Evolutionary conservation across 2,888 invertebrate species (phyloP).

Genomic region (Drosophila aldrichi): DNA sequence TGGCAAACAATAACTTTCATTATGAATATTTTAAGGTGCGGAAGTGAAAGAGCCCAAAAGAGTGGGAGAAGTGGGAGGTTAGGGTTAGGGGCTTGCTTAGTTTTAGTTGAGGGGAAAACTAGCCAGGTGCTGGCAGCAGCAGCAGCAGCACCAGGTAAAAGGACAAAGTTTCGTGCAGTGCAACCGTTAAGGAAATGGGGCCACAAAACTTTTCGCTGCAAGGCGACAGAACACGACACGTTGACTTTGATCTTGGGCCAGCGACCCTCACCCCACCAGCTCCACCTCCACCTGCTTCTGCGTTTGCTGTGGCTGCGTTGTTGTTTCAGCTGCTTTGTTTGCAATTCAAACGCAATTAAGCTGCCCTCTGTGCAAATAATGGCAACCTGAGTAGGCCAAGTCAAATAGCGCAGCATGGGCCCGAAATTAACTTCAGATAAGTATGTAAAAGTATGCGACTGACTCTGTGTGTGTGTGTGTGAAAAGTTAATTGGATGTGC

Average conservation of each 20-base stretch:
- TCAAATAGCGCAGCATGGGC: constrained; percentile 48
- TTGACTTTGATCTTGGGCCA: constrained; percentile 75
- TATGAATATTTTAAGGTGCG: constrained; percentile 71
- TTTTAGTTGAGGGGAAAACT: constrained; percentile 2
- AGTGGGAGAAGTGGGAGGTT: neutral
- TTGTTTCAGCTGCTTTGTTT: constrained; percentile 54
- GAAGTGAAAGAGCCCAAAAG: constrained; percentile 40
- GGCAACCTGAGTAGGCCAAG: constrained; percentile 37
- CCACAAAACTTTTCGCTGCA: constrained; percentile 63
- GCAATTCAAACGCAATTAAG: constrained; percentile 69
- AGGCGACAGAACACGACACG: constrained; percentile 63
- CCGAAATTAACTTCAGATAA: constrained; percentile 49
- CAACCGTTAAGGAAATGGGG: constrained; percentile 56
- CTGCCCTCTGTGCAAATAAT: constrained; percentile 51
- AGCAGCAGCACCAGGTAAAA: constrained; percentile 29
- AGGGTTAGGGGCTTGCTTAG: too few species aligned
- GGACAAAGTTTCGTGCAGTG: constrained; percentile 73
- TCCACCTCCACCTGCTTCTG: neutral
- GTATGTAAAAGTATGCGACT: constrained; percentile 13
- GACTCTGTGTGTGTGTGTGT: neutral
- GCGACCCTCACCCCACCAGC: constrained; percentile 14
- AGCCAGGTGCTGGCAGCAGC: constrained; percentile 23
- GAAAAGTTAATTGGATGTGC: constrained; percentile 63
- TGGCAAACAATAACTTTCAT: constrained; percentile 76
- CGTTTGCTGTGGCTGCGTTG: constrained; percentile 7